These are phyloP conservation scores for Emydura subglobosa DNA, from an alignment of 2,113 vertebrate genomes.

Conservation along the genomic window DNA sequence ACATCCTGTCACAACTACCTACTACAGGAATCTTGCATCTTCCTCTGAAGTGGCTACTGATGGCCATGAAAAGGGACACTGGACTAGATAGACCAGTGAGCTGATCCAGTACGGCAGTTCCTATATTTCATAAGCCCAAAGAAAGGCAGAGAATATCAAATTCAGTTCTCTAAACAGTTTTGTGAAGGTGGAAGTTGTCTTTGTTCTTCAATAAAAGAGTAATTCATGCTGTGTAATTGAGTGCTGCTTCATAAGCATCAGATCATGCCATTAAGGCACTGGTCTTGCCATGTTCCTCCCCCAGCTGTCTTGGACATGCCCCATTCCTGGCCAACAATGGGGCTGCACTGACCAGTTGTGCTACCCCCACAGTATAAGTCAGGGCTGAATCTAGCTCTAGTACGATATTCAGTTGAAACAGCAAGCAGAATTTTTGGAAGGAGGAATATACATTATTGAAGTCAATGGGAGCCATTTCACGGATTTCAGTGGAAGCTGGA, in stretches of 20 bases:
- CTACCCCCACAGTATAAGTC: background rate
- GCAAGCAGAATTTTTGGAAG: background rate
- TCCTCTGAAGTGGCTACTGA: background rate
- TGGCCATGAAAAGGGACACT: background rate
- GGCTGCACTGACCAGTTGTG: background rate
- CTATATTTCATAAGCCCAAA: background rate
- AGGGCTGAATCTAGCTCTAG: background rate
- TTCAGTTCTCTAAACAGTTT: background rate
- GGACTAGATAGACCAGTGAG: background rate
- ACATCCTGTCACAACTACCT: background rate
- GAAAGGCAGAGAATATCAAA: background rate
- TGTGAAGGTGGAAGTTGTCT: background rate
- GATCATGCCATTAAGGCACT: background rate
- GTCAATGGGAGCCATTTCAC: background rate
- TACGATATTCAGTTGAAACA: background rate
- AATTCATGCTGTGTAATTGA: background rate
- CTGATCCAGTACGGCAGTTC: background rate
- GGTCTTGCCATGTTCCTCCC: background rate
- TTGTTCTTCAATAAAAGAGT: background rate
- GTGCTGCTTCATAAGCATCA: background rate
- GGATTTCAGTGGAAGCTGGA: background rate
- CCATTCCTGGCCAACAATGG: background rate
- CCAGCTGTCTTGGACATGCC: fast-evolving
- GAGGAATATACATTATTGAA: background rate
- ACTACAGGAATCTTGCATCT: background rate